phyloP scores from a whole-genome alignment of 2,113 vertebrate genomes.

The Menidia beryllina region DNA sequence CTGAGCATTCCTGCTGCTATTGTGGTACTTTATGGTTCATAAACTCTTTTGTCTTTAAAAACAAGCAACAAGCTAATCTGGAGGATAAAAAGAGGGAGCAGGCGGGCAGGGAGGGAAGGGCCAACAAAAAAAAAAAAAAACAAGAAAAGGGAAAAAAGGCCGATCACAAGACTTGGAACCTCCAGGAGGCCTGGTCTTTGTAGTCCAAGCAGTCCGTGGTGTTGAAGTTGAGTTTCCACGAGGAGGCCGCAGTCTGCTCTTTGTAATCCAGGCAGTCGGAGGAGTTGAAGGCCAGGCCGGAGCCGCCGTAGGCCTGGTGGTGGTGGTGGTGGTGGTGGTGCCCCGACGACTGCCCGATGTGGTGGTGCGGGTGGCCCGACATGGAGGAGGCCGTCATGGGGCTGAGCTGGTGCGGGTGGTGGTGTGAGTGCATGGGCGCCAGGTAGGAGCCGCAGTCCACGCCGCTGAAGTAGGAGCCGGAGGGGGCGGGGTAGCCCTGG shows the following conservation, averaged over 20 bases:
- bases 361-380: slow-evolving; percentile 89
- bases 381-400: slow-evolving; percentile 94
- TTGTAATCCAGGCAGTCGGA: slow-evolving; percentile 99
- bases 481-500: slow-evolving; percentile 91
- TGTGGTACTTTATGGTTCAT: slow-evolving; percentile 66
- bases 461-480: slow-evolving; percentile 94
- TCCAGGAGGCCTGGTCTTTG: slow-evolving; percentile 99
- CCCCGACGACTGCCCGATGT: slow-evolving; percentile 90
- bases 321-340: slow-evolving; percentile 95
- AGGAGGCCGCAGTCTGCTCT: slow-evolving; percentile 89
- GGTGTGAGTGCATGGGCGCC: slow-evolving; percentile 96
- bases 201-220: slow-evolving; percentile 98
- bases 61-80: slow-evolving; percentile 65
- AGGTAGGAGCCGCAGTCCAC: slow-evolving; percentile 97
- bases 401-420: slow-evolving; percentile 95
- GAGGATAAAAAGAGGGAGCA: slow-evolving; percentile 39
- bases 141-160: slow-evolving; percentile 16
- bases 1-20: slow-evolving; percentile 59
- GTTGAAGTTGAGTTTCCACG: slow-evolving; percentile 99
- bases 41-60: slow-evolving; percentile 73
- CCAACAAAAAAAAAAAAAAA: neutral
- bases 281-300: slow-evolving; percentile 93
- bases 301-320: slow-evolving; percentile 90
- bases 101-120: slow-evolving; percentile 19
- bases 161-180: slow-evolving; percentile 98